A percentile compares a stretch with the other conserved stretches of the same genome.
phyloP scores from a whole-genome alignment of 2,797 vertebrate genomes.

The Brotula barbata region DNA sequence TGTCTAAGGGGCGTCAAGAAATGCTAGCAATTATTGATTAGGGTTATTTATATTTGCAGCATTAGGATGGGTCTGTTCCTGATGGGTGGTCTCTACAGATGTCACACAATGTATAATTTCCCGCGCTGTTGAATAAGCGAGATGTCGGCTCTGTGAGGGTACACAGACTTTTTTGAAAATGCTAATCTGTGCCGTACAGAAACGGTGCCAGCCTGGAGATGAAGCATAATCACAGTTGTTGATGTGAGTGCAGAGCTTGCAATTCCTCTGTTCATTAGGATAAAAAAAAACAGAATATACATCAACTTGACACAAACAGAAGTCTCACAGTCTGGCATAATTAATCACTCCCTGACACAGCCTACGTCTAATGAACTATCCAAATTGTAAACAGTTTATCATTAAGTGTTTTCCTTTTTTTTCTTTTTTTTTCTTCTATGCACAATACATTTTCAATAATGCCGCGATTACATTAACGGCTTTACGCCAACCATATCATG shows the following conservation, averaged over 20 bases:
- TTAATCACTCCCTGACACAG: constrained; percentile 76
- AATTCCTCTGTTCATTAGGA: constrained; percentile 76
- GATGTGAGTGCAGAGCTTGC: constrained; percentile 55
- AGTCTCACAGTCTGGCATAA: constrained; percentile 75
- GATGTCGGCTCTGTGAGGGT: constrained; percentile 18
- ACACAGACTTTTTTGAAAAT: constrained; percentile 38
- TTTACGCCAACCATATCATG: constrained; percentile 30
- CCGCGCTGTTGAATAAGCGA: constrained; percentile 6
- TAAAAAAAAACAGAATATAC: constrained; percentile 74
- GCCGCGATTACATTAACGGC: constrained; percentile 26
- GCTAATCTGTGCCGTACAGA: constrained; percentile 32
- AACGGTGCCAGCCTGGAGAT: constrained; percentile 54
- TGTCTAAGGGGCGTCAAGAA: neutral
- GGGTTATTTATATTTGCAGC: neutral
- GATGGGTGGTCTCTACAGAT: constrained; percentile 13
- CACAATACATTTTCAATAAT: constrained; percentile 39
- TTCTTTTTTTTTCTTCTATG: constrained; percentile 46
- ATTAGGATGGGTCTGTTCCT: neutral
- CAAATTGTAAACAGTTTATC: constrained; percentile 74
- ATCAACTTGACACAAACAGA: constrained; percentile 82
- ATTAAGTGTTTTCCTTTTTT: constrained; percentile 57
- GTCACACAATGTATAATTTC: constrained; percentile 6
- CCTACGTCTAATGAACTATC: constrained; percentile 76
- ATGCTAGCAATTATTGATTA: neutral
- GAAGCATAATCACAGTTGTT: constrained; percentile 65